These are phyloP conservation scores for Sterrhoptilus dennistouni DNA, from an alignment of 2,113 vertebrate species.

Conservation along the genomic window DNA sequence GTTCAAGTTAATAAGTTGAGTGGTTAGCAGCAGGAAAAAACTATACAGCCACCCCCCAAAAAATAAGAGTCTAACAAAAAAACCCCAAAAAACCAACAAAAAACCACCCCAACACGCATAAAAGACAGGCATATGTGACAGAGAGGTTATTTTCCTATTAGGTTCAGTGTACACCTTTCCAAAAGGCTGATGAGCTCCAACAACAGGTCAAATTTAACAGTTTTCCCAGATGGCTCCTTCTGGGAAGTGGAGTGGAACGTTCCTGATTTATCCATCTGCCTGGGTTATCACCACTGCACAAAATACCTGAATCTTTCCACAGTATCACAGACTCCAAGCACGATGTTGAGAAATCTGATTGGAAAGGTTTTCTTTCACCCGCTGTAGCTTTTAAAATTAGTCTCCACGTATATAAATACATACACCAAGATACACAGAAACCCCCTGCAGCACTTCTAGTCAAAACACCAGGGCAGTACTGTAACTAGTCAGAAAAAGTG, in stretches of 20 bases:
- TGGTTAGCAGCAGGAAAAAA: constrained; percentile 30
- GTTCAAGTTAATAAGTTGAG: constrained; percentile 50
- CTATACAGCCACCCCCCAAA: neutral
- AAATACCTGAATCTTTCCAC: constrained; percentile 20
- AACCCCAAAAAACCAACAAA: neutral
- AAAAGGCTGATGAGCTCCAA: constrained; percentile 44
- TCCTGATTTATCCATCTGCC: constrained; percentile 25
- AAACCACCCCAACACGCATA: neutral
- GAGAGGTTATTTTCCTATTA: constrained; percentile 27
- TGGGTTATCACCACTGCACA: neutral
- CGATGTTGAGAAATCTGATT: neutral
- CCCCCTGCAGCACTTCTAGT: neutral
- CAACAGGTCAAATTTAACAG: constrained; percentile 46
- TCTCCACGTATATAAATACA: neutral
- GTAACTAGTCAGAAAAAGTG: neutral
- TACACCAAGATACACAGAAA: neutral
- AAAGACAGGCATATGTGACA: constrained; percentile 3
- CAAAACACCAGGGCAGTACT: neutral
- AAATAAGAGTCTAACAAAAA: neutral
- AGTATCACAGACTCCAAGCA: neutral
- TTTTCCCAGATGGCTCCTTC: constrained; percentile 51
- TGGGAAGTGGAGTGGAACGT: constrained; percentile 51
- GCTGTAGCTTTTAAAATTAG: neutral
- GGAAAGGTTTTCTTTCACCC: constrained; percentile 1
- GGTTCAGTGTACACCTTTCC: constrained; percentile 32